phyloP scores from a whole-genome alignment of 2,888 invertebrate genomes.

The Nowickia ferox region DNA sequence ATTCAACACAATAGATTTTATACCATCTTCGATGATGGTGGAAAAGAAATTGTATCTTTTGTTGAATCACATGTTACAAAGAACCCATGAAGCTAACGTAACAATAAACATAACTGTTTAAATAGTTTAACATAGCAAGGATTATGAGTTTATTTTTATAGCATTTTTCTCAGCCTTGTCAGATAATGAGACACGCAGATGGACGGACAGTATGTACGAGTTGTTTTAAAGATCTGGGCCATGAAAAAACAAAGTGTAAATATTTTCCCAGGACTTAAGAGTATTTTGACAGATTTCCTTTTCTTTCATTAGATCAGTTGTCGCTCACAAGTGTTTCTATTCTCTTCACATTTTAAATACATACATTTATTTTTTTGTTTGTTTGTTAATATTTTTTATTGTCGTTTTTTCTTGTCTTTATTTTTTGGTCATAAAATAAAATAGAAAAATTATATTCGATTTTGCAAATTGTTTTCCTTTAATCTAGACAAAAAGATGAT shows the following conservation, averaged over 20 bases:
- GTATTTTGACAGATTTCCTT: conserved; percentile 77
- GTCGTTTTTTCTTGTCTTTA: conserved; percentile 30
- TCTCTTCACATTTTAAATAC: not conserved
- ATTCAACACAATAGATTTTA: conserved; percentile 41
- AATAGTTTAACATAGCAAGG: conserved; percentile 50
- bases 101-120: conserved; percentile 68
- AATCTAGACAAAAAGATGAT: conserved; percentile 41
- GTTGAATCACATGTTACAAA: conserved; percentile 31
- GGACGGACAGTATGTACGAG: not conserved
- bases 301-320: conserved; percentile 78
- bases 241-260: conserved; percentile 75
- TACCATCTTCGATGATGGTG: conserved; percentile 1
- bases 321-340: conserved; percentile 48
- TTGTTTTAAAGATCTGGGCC: not conserved
- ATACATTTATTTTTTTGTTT: not conserved
- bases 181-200: conserved; percentile 3
- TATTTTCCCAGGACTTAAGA: conserved; percentile 79
- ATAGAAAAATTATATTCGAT: conserved; percentile 35
- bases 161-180: conserved; percentile 48
- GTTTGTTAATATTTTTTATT: conserved; percentile 6
- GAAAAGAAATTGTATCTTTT: conserved; percentile 49
- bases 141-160: conserved; percentile 19
- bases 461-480: conserved; percentile 55
- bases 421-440: conserved; percentile 48
- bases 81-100: conserved; percentile 9